These are phyloP conservation scores for Eupithecia dodoneata DNA, from an alignment of 2,888 invertebrate species.

Conservation along the genomic window DNA sequence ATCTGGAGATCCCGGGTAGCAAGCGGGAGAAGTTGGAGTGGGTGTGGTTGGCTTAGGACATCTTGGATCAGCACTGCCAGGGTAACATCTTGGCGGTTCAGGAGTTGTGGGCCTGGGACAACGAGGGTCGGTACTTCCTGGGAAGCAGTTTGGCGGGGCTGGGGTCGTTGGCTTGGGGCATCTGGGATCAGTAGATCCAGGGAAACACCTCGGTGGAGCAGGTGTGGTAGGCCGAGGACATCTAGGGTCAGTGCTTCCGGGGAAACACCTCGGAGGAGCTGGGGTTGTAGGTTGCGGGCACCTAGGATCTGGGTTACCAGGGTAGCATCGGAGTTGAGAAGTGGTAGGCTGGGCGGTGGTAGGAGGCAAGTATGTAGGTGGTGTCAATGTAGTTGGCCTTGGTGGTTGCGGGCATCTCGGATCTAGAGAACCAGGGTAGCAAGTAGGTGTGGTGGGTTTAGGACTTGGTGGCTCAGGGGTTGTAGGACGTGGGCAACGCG, in stretches of 20 bases:
- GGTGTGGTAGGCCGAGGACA: slow-evolving; percentile 50
- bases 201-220: slow-evolving; percentile 45
- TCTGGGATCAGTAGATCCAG: slow-evolving; percentile 52
- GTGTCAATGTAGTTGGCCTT: slow-evolving; percentile 14
- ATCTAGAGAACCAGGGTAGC: slow-evolving; percentile 52
- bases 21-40: not conserved
- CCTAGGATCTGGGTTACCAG: slow-evolving; percentile 51
- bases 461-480: slow-evolving; percentile 16
- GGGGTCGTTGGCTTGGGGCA: slow-evolving; percentile 55
- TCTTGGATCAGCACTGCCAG: slow-evolving; percentile 46
- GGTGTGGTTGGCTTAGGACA: slow-evolving; percentile 48
- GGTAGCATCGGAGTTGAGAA: slow-evolving; percentile 45
- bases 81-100: slow-evolving; percentile 46
- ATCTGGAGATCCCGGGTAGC: slow-evolving; percentile 26
- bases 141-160: slow-evolving; percentile 42
- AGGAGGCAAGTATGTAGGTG: slow-evolving; percentile 23
- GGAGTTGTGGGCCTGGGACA: slow-evolving; percentile 51
- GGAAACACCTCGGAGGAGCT: slow-evolving; percentile 47
- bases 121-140: slow-evolving; percentile 55
- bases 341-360: slow-evolving; percentile 41
- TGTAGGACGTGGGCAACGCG: not conserved
- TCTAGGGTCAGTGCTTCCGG: slow-evolving; percentile 48
- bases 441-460: slow-evolving; percentile 37
- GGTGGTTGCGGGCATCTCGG: slow-evolving; percentile 48
- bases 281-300: slow-evolving; percentile 55